Evolutionary conservation across 2,797 vertebrate genomes (phyloP).

Genomic region (Petrocephalus schoutedeni): DNA sequence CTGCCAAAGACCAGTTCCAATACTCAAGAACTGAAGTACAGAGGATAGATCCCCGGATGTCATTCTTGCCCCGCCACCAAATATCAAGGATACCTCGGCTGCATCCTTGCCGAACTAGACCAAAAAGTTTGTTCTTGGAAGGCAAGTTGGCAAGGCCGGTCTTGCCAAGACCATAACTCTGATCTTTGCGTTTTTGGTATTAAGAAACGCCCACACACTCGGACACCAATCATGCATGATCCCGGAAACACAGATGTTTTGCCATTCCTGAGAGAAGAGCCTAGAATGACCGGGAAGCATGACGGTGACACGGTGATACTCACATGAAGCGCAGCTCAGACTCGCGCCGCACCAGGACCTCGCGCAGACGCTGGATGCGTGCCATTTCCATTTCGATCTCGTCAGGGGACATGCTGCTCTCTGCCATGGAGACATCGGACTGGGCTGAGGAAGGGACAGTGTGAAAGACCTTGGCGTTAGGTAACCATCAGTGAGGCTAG

Average conservation of each 20-base stretch:
- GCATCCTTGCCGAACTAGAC: too few relatives aligned
- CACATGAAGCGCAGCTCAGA: slow-evolving; percentile 98
- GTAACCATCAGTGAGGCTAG: background rate
- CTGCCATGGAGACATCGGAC: slow-evolving; percentile 92
- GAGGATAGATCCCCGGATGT: too few relatives aligned
- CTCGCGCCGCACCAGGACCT: slow-evolving; percentile 92
- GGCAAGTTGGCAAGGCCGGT: too few relatives aligned
- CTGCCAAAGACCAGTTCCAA: too few relatives aligned
- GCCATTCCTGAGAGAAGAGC: background rate
- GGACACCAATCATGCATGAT: background rate
- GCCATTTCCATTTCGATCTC: slow-evolving; percentile 96
- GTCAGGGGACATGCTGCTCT: slow-evolving; percentile 89
- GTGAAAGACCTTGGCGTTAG: background rate
- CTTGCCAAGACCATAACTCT: too few relatives aligned
- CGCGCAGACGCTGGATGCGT: slow-evolving; percentile 90
- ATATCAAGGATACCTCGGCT: too few relatives aligned
- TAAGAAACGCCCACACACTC: background rate
- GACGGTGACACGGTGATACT: slow-evolving; percentile 51
- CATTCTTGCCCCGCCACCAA: too few relatives aligned
- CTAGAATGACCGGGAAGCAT: background rate
- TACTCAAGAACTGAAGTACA: too few relatives aligned
- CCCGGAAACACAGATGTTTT: background rate
- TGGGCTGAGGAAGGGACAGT: slow-evolving; percentile 59
- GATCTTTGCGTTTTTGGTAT: too few relatives aligned
- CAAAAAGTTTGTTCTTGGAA: too few relatives aligned